phyloP scores from a whole-genome alignment of 1,140 invertebrate genomes.

The Chrysopa pallens region DNA sequence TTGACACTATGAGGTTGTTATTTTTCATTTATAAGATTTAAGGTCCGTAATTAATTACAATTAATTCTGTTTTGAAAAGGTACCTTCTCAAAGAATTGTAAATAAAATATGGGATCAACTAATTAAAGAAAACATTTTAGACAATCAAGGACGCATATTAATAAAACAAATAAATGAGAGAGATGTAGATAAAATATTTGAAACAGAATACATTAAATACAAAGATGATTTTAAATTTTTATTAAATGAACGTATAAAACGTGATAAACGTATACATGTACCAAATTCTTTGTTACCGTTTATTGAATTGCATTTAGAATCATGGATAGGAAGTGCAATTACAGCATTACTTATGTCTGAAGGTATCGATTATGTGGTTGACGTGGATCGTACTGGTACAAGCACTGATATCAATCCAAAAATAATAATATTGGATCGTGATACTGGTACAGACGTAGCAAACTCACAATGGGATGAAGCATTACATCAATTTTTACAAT shows the following conservation, averaged over 20 bases:
- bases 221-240: not conserved
- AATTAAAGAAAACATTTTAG: conserved; percentile 3
- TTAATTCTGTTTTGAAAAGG: no score
- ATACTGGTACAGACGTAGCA: conserved; percentile 21
- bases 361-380: conserved; percentile 12
- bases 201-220: not conserved
- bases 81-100: no score
- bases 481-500: conserved; percentile 24
- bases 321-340: conserved; percentile 13
- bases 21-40: no score
- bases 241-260: conserved; percentile 3
- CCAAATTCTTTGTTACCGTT: conserved; percentile 10
- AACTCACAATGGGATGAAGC: conserved; percentile 22
- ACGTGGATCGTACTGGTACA: conserved; percentile 11
- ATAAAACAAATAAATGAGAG: not conserved
- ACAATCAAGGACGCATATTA: not conserved
- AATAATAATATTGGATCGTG: conserved; percentile 18
- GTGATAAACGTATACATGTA: conserved; percentile 7
- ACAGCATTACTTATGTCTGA: conserved; percentile 7
- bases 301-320: conserved; percentile 10
- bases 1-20: no score
- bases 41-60: no score
- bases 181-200: not conserved
- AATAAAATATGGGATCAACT: conserved; percentile 1
- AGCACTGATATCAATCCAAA: conserved; percentile 13